Conservation (phyloP, 2,797 vertebrate genomes). For the Oreochromis grahami region DNA sequence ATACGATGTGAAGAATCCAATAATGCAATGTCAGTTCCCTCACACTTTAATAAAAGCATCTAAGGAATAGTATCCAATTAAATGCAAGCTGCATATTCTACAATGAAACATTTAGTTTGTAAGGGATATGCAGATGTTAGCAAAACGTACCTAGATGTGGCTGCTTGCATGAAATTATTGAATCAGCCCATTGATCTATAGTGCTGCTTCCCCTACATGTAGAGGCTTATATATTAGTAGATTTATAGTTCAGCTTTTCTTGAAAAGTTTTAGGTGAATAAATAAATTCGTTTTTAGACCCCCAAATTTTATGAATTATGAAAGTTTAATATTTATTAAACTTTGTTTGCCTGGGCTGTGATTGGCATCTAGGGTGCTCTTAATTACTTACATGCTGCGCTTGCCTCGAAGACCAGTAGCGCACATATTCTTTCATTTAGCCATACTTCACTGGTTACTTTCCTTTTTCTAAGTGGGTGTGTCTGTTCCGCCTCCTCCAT, state of each 20-base stretch:
- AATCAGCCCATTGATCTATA: background rate
- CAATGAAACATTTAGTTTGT: background rate
- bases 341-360: background rate
- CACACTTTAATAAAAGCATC: background rate
- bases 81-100: background rate
- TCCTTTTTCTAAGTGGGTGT: slow-evolving; percentile 6
- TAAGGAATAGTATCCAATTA: background rate
- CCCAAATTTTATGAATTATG: background rate
- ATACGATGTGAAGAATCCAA: background rate
- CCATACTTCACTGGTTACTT: background rate
- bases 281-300: background rate
- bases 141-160: background rate
- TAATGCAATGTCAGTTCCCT: background rate
- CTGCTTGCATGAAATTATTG: background rate
- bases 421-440: background rate
- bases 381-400: background rate
- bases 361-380: background rate
- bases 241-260: background rate
- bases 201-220: background rate
- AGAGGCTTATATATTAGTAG: background rate
- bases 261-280: background rate
- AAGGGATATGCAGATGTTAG: background rate
- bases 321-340: background rate
- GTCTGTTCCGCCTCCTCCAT: slow-evolving; percentile 16
- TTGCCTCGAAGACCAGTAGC: background rate